Percentiles rank a stretch among this genome's conserved stretches.
These are phyloP conservation scores for Drosophila aldrichi DNA, from an alignment of 2,888 invertebrate genomes.

Conservation along the genomic window DNA sequence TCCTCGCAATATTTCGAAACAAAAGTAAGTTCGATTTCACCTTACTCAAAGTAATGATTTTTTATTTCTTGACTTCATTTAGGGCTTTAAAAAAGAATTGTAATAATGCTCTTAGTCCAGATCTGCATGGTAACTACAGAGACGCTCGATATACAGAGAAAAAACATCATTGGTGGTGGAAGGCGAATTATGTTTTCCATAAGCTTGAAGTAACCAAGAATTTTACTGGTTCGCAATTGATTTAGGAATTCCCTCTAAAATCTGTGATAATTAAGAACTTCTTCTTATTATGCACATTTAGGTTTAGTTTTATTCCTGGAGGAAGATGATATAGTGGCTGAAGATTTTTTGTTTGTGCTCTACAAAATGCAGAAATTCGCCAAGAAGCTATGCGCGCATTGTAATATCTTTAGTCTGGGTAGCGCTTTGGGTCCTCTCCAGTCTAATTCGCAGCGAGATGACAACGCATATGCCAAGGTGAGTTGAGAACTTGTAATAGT, in stretches of 20 bases:
- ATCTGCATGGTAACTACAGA: slow-evolving; percentile 97
- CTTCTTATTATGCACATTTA: slow-evolving; percentile 58
- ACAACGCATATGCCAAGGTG: slow-evolving; percentile 15
- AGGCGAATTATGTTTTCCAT: slow-evolving; percentile 96
- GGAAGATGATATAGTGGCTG: slow-evolving; percentile 98
- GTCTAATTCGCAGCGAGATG: not conserved
- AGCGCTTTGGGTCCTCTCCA: slow-evolving; percentile 86
- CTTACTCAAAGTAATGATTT: not conserved
- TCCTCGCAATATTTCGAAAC: slow-evolving; percentile 91
- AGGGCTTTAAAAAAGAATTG: slow-evolving; percentile 94
- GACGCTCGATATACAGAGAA: slow-evolving; percentile 98
- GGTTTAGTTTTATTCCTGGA: slow-evolving; percentile 95
- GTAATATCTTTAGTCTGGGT: slow-evolving; percentile 96
- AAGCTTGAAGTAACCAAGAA: slow-evolving; percentile 92
- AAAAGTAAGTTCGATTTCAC: slow-evolving; percentile 88
- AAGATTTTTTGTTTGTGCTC: slow-evolving; percentile 96
- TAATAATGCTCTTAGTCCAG: slow-evolving; percentile 95
- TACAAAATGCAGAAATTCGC: slow-evolving; percentile 91
- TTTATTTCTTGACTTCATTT: slow-evolving; percentile 44
- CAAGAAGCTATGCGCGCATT: slow-evolving; percentile 92
- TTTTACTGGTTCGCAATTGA: slow-evolving; percentile 88
- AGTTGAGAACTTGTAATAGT: not conserved
- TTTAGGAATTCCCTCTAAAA: not conserved
- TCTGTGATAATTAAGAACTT: not conserved
- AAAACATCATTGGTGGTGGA: slow-evolving; percentile 99